Base-by-base conservation (phyloP, 2,113 vertebrate species). In the Toxotes jaculatrix region DNA sequence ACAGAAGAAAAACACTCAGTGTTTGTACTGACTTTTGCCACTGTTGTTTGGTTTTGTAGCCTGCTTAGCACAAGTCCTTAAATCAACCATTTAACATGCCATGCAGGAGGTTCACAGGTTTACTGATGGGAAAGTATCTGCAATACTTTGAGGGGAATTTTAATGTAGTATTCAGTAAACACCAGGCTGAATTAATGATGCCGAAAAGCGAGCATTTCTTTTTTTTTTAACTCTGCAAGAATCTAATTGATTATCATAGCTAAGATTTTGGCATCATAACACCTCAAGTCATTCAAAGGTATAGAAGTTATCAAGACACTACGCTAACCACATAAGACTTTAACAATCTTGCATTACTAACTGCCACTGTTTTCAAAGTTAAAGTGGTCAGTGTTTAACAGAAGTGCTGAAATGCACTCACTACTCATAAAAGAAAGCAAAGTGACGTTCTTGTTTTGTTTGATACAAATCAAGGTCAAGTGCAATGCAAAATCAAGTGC, bases 21-120 rank as follows among this genome's bases (percentile, higher is more conserved):
- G 61, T n/a, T 76, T 72, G 47, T 68, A 55, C 60, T 71, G 36
- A 82, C 66, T 70, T 79, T 62, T 56, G 55, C 40, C 38, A 32
- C 53, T 47, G 17, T 36, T 63, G 45, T 83, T 71, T 80, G 64
- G 49, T 76, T 80, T 81, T 64, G 53, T 38, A 55, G 47, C 66
- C 71, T 69, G 34, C 38, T 77, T 27, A 69, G 78, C 80, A 76
- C 74, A n/a, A 55, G 66, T 76, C 69, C 36, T 68, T 73, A 82
- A 89, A 79, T 86, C 84, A 90, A 88, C 56, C 66, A 67, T 84
- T 87, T 86, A 86, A 83, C 93, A 91, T 93, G 85, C 87, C 91
- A 93, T 94, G 92, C 92, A 87, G 76, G 79, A 80, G 68, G 61
- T 67, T 74, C 66, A 78, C 62, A 66, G 53, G 59, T 77, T 76